These are phyloP conservation scores for Eurois occulta DNA, from an alignment of 2,888 invertebrate genomes.

Conservation along the genomic window DNA sequence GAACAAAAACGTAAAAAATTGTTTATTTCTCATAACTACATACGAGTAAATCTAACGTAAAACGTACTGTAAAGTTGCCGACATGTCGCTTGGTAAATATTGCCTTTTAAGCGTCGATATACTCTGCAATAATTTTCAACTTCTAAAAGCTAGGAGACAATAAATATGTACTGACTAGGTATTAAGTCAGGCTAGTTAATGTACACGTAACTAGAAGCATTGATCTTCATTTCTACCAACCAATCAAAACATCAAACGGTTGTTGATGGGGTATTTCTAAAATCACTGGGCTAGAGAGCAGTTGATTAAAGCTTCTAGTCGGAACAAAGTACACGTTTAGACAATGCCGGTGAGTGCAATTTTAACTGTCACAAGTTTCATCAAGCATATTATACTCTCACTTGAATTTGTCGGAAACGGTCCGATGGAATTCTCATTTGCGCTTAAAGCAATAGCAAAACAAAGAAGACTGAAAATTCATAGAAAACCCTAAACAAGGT, in stretches of 20 bases:
- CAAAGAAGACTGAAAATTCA: background rate
- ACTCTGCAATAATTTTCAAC: background rate
- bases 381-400: background rate
- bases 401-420: background rate
- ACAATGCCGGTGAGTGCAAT: background rate
- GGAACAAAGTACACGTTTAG: constrained; percentile 13
- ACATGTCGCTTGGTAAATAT: no score
- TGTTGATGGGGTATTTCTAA: background rate
- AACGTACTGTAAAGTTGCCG: no score
- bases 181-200: background rate
- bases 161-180: background rate
- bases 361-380: background rate
- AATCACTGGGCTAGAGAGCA: constrained; percentile 24
- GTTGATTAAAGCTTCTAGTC: constrained; percentile 45
- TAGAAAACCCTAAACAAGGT: background rate
- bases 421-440: background rate
- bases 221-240: background rate
- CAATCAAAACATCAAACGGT: background rate
- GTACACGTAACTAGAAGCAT: background rate
- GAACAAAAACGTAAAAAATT: no score
- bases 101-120: no score
- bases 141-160: background rate
- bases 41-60: no score
- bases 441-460: background rate
- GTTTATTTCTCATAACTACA: no score